phyloP scores from a whole-genome alignment of 2,888 invertebrate genomes.

The Mesorhabditis sp. region DNA sequence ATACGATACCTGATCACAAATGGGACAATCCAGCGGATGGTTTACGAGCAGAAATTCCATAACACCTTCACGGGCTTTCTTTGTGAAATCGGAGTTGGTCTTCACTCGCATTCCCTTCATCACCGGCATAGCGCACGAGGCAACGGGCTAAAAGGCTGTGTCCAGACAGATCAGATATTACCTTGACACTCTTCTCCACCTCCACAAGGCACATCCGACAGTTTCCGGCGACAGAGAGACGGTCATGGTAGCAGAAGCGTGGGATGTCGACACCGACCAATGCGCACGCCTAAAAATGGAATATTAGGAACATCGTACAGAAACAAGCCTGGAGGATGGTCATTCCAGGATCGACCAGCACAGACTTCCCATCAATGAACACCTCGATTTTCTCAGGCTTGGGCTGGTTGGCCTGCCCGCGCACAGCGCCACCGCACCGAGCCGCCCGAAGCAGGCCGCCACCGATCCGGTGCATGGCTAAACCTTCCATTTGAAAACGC shows the following conservation, averaged over 20 bases:
- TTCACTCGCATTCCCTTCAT: constrained; percentile 95
- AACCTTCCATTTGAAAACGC: not conserved
- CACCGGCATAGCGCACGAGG: constrained; percentile 99
- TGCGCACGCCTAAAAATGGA: constrained; percentile 68
- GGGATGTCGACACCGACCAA: constrained; percentile 93
- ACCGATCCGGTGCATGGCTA: constrained; percentile 38
- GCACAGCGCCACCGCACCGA: constrained; percentile 12
- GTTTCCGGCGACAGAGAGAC: constrained; percentile 95
- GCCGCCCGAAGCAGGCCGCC: constrained; percentile 19
- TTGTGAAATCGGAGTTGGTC: constrained; percentile 88
- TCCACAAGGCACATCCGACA: constrained; percentile 99
- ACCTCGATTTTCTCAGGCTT: constrained; percentile 65
- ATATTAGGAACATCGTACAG: constrained; percentile 8
- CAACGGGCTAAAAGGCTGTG: constrained; percentile 72
- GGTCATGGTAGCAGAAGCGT: constrained; percentile 96
- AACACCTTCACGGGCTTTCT: constrained; percentile 68
- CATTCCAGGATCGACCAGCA: constrained; percentile 88
- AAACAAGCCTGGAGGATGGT: constrained; percentile 81
- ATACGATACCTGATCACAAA: constrained; percentile 79
- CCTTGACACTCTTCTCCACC: constrained; percentile 92
- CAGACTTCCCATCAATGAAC: constrained; percentile 92
- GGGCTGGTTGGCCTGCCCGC: constrained; percentile 31
- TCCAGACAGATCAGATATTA: constrained; percentile 36
- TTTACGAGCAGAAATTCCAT: constrained; percentile 98
- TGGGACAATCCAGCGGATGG: constrained; percentile 97